Evolutionary conservation across 2,888 invertebrate species (phyloP).

Genomic region (Lithophane semibrunnea): DNA sequence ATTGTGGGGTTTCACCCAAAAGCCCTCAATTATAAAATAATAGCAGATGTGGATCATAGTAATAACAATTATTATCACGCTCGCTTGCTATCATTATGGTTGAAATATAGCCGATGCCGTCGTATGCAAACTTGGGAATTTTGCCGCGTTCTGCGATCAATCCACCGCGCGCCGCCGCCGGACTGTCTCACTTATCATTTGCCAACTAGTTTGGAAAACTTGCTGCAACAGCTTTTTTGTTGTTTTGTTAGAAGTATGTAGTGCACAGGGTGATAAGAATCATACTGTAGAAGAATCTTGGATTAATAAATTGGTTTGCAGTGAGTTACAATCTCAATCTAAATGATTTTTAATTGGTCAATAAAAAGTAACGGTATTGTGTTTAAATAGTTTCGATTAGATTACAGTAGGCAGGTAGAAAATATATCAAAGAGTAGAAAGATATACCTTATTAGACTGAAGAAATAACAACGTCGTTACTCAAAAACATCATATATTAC

Average conservation of each 20-base stretch:
- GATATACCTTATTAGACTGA: slow-evolving; percentile 10
- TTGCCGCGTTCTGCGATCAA: slow-evolving; percentile 68
- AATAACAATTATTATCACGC: slow-evolving; percentile 91
- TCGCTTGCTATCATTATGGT: slow-evolving; percentile 87
- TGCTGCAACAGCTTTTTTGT: slow-evolving; percentile 11
- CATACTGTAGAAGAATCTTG: slow-evolving; percentile 1
- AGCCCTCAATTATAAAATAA: slow-evolving; percentile 91
- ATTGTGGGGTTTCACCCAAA: slow-evolving; percentile 90
- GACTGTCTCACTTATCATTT: slow-evolving; percentile 64
- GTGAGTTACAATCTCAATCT: neutral
- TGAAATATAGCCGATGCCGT: slow-evolving; percentile 87
- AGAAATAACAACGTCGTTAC: slow-evolving; percentile 19
- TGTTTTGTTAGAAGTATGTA: slow-evolving; percentile 25
- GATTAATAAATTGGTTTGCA: slow-evolving; percentile 5
- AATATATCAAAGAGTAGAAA: neutral
- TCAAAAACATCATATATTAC: slow-evolving; percentile 24
- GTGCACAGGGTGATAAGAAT: slow-evolving; percentile 17
- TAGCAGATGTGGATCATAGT: slow-evolving; percentile 90
- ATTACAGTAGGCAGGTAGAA: neutral
- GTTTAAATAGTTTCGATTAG: neutral
- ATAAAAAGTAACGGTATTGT: neutral
- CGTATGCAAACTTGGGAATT: slow-evolving; percentile 87
- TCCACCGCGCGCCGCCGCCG: slow-evolving; percentile 58
- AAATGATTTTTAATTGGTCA: neutral
- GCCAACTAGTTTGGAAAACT: slow-evolving; percentile 55